Evolutionary conservation across 2,113 vertebrate species (phyloP), one percentile per base, ranked within the genome.

Genomic region (Ammospiza nelsoni): DNA sequence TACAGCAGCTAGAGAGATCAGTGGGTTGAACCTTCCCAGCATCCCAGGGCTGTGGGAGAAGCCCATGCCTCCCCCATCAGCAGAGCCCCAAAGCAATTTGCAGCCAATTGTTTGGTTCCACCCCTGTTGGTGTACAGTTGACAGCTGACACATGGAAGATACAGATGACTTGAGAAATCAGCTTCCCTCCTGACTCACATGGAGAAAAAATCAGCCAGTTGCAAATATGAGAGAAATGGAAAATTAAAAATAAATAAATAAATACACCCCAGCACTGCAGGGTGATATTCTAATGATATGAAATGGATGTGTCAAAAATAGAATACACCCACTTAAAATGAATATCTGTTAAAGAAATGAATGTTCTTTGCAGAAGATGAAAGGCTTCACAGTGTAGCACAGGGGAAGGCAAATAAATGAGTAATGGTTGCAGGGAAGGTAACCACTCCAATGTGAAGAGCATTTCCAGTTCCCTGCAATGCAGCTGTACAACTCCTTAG

Each of bases 221-320:
- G 6, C 48, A 63, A 58, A 82, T 75, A 86, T 3, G 25, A 95
- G 63, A 93, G 57, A 92, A 96, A 87, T 3, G 21, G 23, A 86
- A 86, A 75, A 83, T 71, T 49, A 25, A 51, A 72, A 54, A 62
- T 62, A 43, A 87, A 86, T 41, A 54, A 65, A 31, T 82, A 92
- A 94, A 85, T n/a, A 91, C 35, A 58, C 33, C 29, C 63, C 52
- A 88, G 76, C 46, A 71, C n/a, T 55, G 27, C 79, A 94, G 86
- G 54, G 29, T 90, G 91, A 83, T 94, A 95, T 92, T 82, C 87
- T 89, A 94, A 95, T 92, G 80, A 93, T 93, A 68, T 52, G 61
- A 96, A 95, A 95, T 92, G 44, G 44, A 94, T 91, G 85, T 85
- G 48, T 92, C 92, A 91, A 87, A 97, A 97, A 95, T 93, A 97